phyloP scores from a whole-genome alignment of 1,140 invertebrate species.

The Diploscapter pachys region DNA sequence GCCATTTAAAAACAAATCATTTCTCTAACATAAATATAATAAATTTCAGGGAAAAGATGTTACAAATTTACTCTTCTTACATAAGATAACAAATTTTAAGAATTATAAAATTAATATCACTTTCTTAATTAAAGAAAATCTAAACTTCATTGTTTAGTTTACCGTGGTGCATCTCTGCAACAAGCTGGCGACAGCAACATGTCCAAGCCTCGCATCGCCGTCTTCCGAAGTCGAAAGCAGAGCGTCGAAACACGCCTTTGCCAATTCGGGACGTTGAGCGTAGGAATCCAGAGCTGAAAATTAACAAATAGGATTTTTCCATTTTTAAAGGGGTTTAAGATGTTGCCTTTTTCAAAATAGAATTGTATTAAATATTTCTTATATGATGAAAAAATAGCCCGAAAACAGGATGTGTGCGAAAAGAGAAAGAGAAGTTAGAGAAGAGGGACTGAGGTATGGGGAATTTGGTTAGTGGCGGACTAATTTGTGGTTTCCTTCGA shows the following conservation, averaged over 20 bases:
- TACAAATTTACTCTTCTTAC: not conserved
- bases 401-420: too few species aligned
- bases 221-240: constrained; percentile 42
- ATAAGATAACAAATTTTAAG: not conserved
- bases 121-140: not conserved
- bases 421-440: not conserved
- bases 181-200: constrained; percentile 21
- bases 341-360: too few species aligned
- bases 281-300: constrained; percentile 59
- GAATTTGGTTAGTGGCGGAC: too few species aligned
- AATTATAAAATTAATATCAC: not conserved
- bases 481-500: too few species aligned
- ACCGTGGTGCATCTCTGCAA: constrained; percentile 8
- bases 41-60: not conserved
- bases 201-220: constrained; percentile 12
- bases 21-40: not conserved
- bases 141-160: not conserved
- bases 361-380: too few species aligned
- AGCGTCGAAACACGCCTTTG: constrained; percentile 56
- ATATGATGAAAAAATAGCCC: too few species aligned
- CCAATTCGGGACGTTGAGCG: constrained; percentile 52
- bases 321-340: too few species aligned
- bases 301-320: not conserved
- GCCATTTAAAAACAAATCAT: not conserved
- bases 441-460: constrained; percentile 3